A percentile compares a stretch with the other conserved stretches of the same genome.
Conservation (phyloP, 1,140 invertebrate species). For the Trypoxylus dichotomus region DNA sequence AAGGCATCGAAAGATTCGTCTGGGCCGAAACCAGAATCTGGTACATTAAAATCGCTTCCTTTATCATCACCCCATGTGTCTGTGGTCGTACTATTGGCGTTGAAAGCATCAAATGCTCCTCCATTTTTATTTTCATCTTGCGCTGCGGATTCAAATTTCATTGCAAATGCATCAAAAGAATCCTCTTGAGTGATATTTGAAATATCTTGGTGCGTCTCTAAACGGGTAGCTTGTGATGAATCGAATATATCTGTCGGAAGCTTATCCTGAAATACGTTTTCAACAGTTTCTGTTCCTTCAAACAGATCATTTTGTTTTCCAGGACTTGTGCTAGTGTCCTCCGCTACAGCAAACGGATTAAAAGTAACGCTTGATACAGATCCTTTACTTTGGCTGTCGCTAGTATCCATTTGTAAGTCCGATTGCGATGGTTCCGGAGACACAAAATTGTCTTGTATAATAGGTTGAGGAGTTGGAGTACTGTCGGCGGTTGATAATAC, state of each 20-base stretch:
- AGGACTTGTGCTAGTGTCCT: constrained; percentile 45
- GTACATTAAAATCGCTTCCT: constrained; percentile 33
- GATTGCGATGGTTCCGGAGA: constrained; percentile 48
- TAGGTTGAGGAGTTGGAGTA: background rate
- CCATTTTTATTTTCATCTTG: constrained; percentile 56
- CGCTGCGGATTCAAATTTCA: constrained; percentile 77
- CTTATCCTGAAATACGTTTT: constrained; percentile 9
- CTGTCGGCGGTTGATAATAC: background rate
- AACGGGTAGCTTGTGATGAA: background rate
- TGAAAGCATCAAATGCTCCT: constrained; percentile 51
- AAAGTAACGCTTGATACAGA: constrained; percentile 52
- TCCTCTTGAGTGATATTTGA: constrained; percentile 52
- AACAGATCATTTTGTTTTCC: constrained; percentile 25
- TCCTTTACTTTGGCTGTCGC: constrained; percentile 51
- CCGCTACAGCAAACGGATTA: constrained; percentile 57
- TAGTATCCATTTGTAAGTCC: constrained; percentile 51
- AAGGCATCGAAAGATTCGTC: constrained; percentile 80
- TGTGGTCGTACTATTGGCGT: constrained; percentile 47
- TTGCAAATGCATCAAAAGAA: constrained; percentile 81
- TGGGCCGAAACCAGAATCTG: constrained; percentile 50
- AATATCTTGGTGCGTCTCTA: too few species aligned
- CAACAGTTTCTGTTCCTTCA: background rate
- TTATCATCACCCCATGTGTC: constrained; percentile 57
- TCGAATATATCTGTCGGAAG: background rate
- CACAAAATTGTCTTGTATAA: constrained; percentile 42